Conservation (phyloP, 30 jellyfish, hydroid and myxozoan genomes). For the Hydractinia echinata region DNA sequence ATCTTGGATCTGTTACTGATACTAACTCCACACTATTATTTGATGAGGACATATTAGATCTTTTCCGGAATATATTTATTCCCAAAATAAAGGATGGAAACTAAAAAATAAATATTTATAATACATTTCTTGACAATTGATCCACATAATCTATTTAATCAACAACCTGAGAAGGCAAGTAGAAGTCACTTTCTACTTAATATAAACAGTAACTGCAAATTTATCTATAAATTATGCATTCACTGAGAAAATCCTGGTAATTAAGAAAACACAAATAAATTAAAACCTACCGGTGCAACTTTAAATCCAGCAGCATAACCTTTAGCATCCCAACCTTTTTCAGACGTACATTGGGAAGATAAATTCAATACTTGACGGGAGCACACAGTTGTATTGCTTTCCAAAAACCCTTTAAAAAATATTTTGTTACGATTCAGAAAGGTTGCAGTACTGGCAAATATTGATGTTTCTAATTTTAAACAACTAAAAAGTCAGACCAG, state of each 20-base stretch:
- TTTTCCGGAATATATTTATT: not conserved
- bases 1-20: conserved; percentile 17
- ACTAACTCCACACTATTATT: not conserved
- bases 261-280: too few relatives aligned
- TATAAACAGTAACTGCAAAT: too few relatives aligned
- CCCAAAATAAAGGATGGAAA: conserved; percentile 25
- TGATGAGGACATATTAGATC: conserved; percentile 3
- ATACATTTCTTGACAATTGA: too few relatives aligned
- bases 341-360: conserved; percentile 61
- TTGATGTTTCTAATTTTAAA: too few relatives aligned
- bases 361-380: conserved; percentile 54
- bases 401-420: conserved; percentile 56
- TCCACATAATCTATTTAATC: too few relatives aligned
- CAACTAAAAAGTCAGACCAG: too few relatives aligned
- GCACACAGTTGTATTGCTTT: conserved; percentile 56
- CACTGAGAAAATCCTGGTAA: too few relatives aligned
- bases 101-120: not conserved
- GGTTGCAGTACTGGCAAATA: too few relatives aligned
- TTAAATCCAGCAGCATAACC: conserved; percentile 63
- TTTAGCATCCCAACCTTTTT: conserved; percentile 46
- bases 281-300: conserved; percentile 74
- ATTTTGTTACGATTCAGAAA: not conserved
- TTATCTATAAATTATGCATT: too few relatives aligned
- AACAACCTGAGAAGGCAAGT: too few relatives aligned
- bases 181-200: too few relatives aligned